Conservation (phyloP, 2,797 vertebrate species). For the Eospalax fontanierii region DNA sequence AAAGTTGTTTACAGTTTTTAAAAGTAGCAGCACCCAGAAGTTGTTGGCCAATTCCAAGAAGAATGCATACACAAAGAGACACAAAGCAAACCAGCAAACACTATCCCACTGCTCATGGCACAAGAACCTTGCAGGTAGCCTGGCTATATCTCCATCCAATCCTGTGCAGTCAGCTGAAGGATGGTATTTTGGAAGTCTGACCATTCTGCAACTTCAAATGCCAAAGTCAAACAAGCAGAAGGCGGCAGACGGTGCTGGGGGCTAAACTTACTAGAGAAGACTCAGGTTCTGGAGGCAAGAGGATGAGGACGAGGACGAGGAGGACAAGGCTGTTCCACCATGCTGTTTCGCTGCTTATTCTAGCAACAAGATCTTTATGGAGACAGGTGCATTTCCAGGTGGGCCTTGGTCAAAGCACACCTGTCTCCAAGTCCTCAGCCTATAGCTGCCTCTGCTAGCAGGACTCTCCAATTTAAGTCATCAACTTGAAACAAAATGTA, state of each 20-base stretch:
- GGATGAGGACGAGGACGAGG: background rate
- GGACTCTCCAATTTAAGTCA: background rate
- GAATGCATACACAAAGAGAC: background rate
- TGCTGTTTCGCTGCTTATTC: background rate
- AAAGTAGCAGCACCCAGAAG: background rate
- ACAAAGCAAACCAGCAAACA: background rate
- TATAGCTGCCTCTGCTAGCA: background rate
- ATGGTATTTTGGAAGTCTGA: background rate
- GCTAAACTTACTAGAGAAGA: background rate
- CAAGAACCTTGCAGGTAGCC: background rate
- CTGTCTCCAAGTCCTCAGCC: no score
- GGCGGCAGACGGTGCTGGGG: no score
- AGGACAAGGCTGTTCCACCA: background rate
- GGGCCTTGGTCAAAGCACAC: background rate
- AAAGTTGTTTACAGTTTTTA: background rate
- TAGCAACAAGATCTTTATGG: background rate
- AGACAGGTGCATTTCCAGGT: background rate
- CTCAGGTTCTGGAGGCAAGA: background rate
- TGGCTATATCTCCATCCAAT: rapidly evolving
- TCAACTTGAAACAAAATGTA: background rate
- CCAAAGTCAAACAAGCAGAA: background rate
- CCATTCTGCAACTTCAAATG: background rate
- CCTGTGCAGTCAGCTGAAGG: no score
- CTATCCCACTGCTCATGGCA: background rate
- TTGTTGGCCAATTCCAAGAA: background rate